Evolutionary conservation across 2,888 invertebrate species (phyloP).

Genomic region (Mechanitis mazaeus): DNA sequence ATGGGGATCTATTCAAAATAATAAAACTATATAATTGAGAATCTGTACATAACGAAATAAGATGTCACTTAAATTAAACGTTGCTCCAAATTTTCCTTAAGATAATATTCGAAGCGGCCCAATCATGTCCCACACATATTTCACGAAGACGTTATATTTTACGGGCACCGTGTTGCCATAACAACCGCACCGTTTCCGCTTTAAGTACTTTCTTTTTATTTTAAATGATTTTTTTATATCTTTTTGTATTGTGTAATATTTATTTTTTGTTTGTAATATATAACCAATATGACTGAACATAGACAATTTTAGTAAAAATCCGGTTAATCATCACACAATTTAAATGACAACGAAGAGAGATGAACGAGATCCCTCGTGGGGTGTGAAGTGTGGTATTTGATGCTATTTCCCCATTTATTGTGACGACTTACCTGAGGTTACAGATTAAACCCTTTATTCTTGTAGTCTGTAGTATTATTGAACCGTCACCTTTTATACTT

Average conservation of each 20-base stretch:
- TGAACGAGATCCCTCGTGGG: slow-evolving; percentile 18
- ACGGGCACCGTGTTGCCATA: slow-evolving; percentile 32
- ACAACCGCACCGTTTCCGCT: slow-evolving; percentile 27
- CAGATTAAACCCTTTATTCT: slow-evolving; percentile 15
- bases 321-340: slow-evolving; percentile 33
- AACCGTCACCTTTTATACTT: slow-evolving; percentile 16
- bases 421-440: slow-evolving; percentile 18
- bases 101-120: slow-evolving; percentile 11
- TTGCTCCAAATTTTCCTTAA: slow-evolving; percentile 10
- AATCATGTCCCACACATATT: slow-evolving; percentile 18
- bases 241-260: neutral
- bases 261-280: too few relatives aligned
- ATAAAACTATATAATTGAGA: neutral
- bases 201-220: too few relatives aligned
- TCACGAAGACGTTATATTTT: slow-evolving; percentile 27
- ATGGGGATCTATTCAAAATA: neutral
- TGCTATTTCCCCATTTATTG: slow-evolving; percentile 22
- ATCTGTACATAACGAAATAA: slow-evolving; percentile 3
- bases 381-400: slow-evolving; percentile 11
- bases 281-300: too few relatives aligned
- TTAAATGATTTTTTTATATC: neutral
- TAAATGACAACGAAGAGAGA: slow-evolving; percentile 42
- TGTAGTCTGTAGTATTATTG: slow-evolving; percentile 24
- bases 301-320: neutral
- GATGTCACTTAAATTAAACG: slow-evolving; percentile 8